Evolutionary conservation across 2,113 vertebrate genomes (phyloP).

Genomic region (Elachura formosa): DNA sequence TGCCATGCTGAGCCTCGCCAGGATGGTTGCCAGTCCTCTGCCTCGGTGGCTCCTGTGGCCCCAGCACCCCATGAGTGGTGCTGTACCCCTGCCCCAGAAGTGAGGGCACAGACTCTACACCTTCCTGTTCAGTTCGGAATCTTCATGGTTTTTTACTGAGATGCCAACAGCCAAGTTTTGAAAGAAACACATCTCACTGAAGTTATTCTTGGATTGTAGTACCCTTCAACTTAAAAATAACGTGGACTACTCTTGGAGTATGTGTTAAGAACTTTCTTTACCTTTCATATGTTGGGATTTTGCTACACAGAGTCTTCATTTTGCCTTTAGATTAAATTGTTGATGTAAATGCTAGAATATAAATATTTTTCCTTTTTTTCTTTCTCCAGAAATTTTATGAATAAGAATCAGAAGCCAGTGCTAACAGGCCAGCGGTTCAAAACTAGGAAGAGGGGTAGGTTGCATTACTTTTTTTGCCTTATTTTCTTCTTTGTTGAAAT

Average conservation of each 20-base stretch:
- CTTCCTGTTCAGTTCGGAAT: not conserved
- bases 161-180: not conserved
- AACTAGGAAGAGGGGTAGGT: constrained; percentile 95
- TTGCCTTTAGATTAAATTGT: not conserved
- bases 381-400: constrained; percentile 90
- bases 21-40: not conserved
- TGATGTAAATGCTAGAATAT: not conserved
- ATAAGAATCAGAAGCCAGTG: constrained; percentile 96
- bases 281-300: not conserved
- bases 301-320: not conserved
- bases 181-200: not conserved
- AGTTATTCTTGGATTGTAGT: not conserved
- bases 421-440: constrained; percentile 96
- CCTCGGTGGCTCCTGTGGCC: not conserved
- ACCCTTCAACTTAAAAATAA: not conserved
- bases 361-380: constrained; percentile 6
- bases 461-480: not conserved
- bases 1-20: rapidly evolving
- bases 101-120: not conserved
- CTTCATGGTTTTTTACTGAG: rapidly evolving
- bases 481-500: not conserved
- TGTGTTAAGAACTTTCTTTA: not conserved
- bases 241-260: not conserved
- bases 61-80: rapidly evolving
- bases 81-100: not conserved